These are phyloP conservation scores for Yponomeuta evonymella DNA, from an alignment of 2,888 invertebrate genomes.

Conservation along the genomic window DNA sequence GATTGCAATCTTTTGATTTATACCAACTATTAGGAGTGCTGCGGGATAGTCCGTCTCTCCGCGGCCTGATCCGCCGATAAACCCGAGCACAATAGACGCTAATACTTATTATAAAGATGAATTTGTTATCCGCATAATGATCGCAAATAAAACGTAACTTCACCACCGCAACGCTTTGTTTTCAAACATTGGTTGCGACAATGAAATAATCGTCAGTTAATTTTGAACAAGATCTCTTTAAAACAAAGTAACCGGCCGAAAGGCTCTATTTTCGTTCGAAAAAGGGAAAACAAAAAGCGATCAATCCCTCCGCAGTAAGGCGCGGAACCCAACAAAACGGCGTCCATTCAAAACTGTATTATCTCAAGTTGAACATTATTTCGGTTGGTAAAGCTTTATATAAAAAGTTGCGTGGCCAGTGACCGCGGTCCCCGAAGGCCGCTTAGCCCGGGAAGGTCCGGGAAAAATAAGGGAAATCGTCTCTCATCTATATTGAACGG, in stretches of 20 bases:
- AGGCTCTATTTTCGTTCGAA: background rate
- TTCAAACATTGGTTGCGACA: background rate
- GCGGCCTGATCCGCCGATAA: constrained; percentile 63
- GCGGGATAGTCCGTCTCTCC: constrained; percentile 67
- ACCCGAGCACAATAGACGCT: constrained; percentile 62
- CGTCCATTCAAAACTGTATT: constrained; percentile 44
- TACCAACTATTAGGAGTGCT: constrained; percentile 75
- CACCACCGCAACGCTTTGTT: constrained; percentile 7
- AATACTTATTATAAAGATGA: constrained; percentile 65
- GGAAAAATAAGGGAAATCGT: constrained; percentile 56
- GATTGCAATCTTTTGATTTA: constrained; percentile 77
- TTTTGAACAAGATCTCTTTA: background rate
- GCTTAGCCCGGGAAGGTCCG: constrained; percentile 54
- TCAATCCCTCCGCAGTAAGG: constrained; percentile 23
- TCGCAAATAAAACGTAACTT: background rate
- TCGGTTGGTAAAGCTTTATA: constrained; percentile 40
- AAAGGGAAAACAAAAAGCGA: constrained; percentile 18
- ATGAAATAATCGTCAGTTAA: background rate
- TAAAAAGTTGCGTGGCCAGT: constrained; percentile 45
- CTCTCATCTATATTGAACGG: constrained; percentile 65
- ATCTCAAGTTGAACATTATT: constrained; percentile 43
- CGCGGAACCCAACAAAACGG: constrained; percentile 26
- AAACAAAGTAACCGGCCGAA: background rate
- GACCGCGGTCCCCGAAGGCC: constrained; percentile 51
- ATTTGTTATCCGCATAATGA: constrained; percentile 31